A percentile compares a stretch with the other conserved stretches of the same genome.
These are phyloP conservation scores for Pseudobourletiella spinata DNA, from an alignment of 1,140 invertebrate species.

Conservation along the genomic window DNA sequence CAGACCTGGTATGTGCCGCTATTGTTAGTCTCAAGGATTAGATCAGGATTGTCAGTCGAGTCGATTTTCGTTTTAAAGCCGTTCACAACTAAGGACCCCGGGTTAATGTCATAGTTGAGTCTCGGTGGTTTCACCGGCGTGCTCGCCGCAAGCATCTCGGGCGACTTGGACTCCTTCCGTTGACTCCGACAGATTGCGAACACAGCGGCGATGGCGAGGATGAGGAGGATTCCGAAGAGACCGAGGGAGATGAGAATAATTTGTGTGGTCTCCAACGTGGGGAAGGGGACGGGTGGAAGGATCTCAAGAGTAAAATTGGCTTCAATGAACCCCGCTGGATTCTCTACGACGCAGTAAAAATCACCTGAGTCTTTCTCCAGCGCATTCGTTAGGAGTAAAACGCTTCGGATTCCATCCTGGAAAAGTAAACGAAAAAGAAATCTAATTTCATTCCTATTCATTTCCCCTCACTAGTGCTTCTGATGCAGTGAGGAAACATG, in stretches of 20 bases:
- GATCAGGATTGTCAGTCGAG: conserved; percentile 36
- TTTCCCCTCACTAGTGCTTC: background rate
- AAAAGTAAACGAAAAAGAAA: conserved; percentile 6
- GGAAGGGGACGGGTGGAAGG: conserved; percentile 60
- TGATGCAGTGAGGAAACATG: too few relatives aligned
- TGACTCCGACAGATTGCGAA: conserved; percentile 57
- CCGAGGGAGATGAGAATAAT: conserved; percentile 76
- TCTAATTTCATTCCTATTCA: background rate
- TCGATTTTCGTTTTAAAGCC: conserved; percentile 31
- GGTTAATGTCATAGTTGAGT: conserved; percentile 34
- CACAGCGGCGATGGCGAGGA: conserved; percentile 62
- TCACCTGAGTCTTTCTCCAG: conserved; percentile 78
- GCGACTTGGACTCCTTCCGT: conserved; percentile 39
- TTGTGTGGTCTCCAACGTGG: conserved; percentile 68
- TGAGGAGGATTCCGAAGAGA: conserved; percentile 63
- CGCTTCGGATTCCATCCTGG: conserved; percentile 57
- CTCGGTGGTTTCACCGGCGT: conserved; percentile 32
- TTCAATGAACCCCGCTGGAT: conserved; percentile 81
- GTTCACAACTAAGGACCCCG: conserved; percentile 24
- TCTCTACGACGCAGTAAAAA: conserved; percentile 84
- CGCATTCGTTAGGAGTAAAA: conserved; percentile 72
- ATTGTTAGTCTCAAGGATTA: conserved; percentile 36
- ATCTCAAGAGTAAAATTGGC: conserved; percentile 82
- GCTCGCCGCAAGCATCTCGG: conserved; percentile 29
- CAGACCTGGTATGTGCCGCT: conserved; percentile 32